Evolutionary conservation across 2,113 vertebrate species (phyloP), one percentile per base, ranked within the genome.

Genomic region (Archocentrus centrarchus): DNA sequence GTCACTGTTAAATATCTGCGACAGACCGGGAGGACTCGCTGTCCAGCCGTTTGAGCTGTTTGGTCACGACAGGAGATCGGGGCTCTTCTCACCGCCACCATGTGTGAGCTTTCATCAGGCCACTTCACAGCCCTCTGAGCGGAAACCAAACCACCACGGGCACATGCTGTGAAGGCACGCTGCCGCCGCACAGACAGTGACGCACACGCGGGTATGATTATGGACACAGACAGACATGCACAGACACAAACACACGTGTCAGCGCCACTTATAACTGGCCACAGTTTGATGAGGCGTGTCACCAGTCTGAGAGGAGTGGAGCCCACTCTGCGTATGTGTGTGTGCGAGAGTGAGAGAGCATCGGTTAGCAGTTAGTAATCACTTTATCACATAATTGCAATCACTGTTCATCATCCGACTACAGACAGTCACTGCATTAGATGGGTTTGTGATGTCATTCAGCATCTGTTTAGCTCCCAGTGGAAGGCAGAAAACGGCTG

Each of bases 51-150:
- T 73, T 35, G n/a, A 62, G 77, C 20, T 27, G 83, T 44, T 66
- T 9, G 80, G 89, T 85, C 82, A n/a, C 18, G 58, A 68, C 84
- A 68, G 79, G 53, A 66, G 77, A 84, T 83, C 39, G 2, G 77
- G 24, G 35, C 80, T 63, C 6, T 53, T 86, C 89, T 88, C 66
- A n/a, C 83, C 6, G 22, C 80, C 60, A 64, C 88, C 80, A 82
- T 83, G 81, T 85, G 85, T 27, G 60, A 86, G 84, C 87, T 93
- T 90, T 90, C 85, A 89, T 90, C 89, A 75, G 84, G 78, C 90
- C 87, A 89, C 90, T 88, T 93, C 82, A 92, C 83, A 89, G 84
- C 50, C 78, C 14, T 80, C n/a, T 17, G 82, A 92, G 88, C 37
- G 80, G 90, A 93, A 93, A 90, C 90, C 83, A 85, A 86, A 92